Evolutionary conservation across 2,113 vertebrate genomes (phyloP).

Genomic region (Anoplopoma fimbria): DNA sequence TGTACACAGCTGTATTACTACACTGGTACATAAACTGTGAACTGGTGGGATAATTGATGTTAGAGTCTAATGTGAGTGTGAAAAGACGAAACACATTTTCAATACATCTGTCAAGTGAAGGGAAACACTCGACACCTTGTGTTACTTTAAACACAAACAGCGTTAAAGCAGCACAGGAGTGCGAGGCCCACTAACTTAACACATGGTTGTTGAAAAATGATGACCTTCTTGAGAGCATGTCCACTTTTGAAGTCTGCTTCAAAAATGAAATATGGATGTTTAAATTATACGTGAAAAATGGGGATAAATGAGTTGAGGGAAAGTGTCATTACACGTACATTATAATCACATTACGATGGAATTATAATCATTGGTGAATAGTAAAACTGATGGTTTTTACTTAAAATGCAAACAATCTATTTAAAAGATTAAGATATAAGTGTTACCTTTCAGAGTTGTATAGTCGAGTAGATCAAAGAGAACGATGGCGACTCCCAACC

Average conservation of each 20-base stretch:
- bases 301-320: conserved; percentile 18
- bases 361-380: conserved; percentile 13
- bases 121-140: conserved; percentile 23
- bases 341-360: conserved; percentile 34
- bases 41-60: conserved; percentile 11
- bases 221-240: conserved; percentile 7
- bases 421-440: not conserved
- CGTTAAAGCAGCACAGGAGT: not conserved
- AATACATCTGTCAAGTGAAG: conserved; percentile 16
- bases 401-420: not conserved
- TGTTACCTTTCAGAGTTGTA: conserved; percentile 73
- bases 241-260: conserved; percentile 75
- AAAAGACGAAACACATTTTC: conserved; percentile 31
- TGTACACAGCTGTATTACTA: conserved; percentile 40
- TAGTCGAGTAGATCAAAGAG: conserved; percentile 78
- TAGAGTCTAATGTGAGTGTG: conserved; percentile 27
- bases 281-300: conserved; percentile 47
- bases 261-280: conserved; percentile 68
- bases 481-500: conserved; percentile 76
- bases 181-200: not conserved
- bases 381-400: not conserved
- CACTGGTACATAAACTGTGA: conserved; percentile 36
- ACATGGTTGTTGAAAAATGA: conserved; percentile 37
- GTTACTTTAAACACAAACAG: not conserved
- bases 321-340: conserved; percentile 18